Base-by-base conservation (phyloP, 2,888 invertebrate species). In the Pandemis cinnamomeana region DNA sequence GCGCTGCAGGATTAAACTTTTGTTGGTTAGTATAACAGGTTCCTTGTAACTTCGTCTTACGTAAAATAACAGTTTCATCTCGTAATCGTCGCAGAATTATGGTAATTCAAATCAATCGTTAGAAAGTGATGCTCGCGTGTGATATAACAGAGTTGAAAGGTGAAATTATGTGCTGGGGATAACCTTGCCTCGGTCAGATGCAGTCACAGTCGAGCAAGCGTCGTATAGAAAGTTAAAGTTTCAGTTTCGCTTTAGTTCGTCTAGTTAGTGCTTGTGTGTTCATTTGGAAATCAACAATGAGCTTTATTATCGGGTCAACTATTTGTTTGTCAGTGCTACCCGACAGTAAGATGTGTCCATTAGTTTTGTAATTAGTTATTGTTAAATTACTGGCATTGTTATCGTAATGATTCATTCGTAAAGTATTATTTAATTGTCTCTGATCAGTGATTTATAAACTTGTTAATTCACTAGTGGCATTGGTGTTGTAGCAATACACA, bases 121-220 rank as follows among this genome's bases (percentile, higher is more conserved):
- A 86, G 90, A 93, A 93, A 92, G 92, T 88, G 85, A 85, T 82
- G 79, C 78, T 61, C 42, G 77, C 78, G 77, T 82, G 81, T 91
- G 89, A 89, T 88, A 87, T 91, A 91, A 92, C 78, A 77, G 83
- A 86, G 87, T 91, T 89, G 89, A 91, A 87, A 92, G 90, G 91
- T 92, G 91, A 92, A 91, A 92, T 86, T 84, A 84, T 60, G 8
- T 82, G 79, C 80, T 79, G 81, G 83, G 82, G 83, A 83, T 87
- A 84, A 87, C 86, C 86, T 87, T 87, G 85, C 78, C 74, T 77
- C 71, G 48, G 75, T 72, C 75, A 76, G 76, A 72, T 78, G 80
- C 80, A 81, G 82, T 82, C 83, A 15, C 75, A 83, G 82, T 81
- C 82, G 81, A 80, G 78, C 75, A 70, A 75, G 71, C 72, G 55